Evolutionary conservation across 2,888 invertebrate genomes (phyloP).

Genomic region (Ischnura elegans): DNA sequence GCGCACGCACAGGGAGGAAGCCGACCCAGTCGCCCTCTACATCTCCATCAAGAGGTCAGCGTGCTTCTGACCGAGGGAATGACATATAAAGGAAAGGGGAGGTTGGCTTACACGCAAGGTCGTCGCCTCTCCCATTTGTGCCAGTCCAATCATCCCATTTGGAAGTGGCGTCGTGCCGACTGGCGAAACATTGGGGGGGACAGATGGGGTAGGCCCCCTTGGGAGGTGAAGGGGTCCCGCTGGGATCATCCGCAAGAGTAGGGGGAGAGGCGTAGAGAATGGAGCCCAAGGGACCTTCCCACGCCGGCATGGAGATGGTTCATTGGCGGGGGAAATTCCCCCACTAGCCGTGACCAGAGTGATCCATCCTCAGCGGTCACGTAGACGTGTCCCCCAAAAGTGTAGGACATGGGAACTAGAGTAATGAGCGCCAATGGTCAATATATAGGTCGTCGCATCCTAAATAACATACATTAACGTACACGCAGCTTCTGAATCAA

Average conservation of each 20-base stretch:
- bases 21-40: not conserved
- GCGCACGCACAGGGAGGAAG: not conserved
- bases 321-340: too few species aligned
- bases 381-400: too few species aligned
- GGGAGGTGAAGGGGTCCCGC: not conserved
- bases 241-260: not conserved
- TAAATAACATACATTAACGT: too few species aligned
- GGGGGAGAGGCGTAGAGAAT: not conserved
- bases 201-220: not conserved
- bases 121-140: not conserved
- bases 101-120: not conserved
- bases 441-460: too few species aligned
- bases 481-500: too few species aligned
- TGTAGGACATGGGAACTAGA: too few species aligned
- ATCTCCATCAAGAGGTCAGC: not conserved
- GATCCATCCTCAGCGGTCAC: too few species aligned
- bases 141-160: not conserved
- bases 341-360: too few species aligned
- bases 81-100: not conserved
- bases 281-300: not conserved
- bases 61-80: not conserved
- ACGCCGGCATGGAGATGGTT: not conserved
- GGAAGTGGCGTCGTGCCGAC: not conserved
- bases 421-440: too few species aligned
- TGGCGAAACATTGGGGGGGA: not conserved